Evolutionary conservation across 2,797 vertebrate genomes (phyloP).

Genomic region (Eptatretus atami): DNA sequence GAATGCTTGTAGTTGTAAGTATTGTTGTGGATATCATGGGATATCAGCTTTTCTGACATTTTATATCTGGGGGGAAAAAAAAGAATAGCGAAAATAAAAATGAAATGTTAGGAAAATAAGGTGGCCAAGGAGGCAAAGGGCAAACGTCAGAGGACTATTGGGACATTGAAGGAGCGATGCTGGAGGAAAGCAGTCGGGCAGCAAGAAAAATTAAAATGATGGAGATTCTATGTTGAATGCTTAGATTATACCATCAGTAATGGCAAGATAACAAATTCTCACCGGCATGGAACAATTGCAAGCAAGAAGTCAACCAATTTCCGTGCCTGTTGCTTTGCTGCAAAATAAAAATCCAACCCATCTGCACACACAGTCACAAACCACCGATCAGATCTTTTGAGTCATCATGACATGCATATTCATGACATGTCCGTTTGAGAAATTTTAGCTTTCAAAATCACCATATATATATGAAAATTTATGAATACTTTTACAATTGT

Average conservation of each 20-base stretch:
- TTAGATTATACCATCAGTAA: no score
- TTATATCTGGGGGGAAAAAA: conserved; percentile 26
- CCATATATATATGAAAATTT: no score
- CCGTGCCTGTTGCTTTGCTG: conserved; percentile 62
- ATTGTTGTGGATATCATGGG: conserved; percentile 76
- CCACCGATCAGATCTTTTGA: no score
- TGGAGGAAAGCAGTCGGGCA: neutral
- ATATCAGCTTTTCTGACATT: conserved; percentile 65
- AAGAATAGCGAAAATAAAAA: conserved; percentile 6
- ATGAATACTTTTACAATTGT: no score
- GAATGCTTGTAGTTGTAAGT: conserved; percentile 91
- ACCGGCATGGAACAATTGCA: conserved; percentile 71
- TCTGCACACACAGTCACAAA: conserved; percentile 18
- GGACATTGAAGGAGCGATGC: neutral
- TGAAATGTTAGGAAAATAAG: neutral
- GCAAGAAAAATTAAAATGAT: neutral
- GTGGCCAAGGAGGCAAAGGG: conserved; percentile 8
- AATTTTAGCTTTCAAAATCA: no score
- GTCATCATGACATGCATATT: no score
- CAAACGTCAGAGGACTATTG: neutral
- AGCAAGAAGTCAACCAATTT: conserved; percentile 95
- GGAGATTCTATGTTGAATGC: conserved; percentile 1
- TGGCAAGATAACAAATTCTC: conserved; percentile 6
- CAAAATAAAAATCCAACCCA: conserved; percentile 82
- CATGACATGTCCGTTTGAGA: no score